A percentile compares a stretch with the other conserved stretches of the same genome.
Conservation (phyloP, 2,888 invertebrate genomes). For the Scaptomyza reducta region DNA sequence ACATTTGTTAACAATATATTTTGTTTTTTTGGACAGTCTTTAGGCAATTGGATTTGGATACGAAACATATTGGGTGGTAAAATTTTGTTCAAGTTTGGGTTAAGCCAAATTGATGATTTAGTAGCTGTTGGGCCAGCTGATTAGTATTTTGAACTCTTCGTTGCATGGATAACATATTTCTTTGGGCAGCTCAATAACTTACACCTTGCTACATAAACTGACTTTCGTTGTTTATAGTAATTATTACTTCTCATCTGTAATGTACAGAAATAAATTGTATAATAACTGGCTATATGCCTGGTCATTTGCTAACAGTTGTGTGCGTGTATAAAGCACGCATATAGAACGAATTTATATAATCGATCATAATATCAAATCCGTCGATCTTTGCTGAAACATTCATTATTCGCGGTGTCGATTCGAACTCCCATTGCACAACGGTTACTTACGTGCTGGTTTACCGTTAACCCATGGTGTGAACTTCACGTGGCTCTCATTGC, state of each 20-base stretch:
- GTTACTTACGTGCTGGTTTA: slow-evolving; percentile 91
- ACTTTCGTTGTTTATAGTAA: slow-evolving; percentile 22
- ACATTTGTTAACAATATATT: background rate
- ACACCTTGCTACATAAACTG: slow-evolving; percentile 51
- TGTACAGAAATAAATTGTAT: slow-evolving; percentile 27
- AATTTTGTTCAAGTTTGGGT: slow-evolving; percentile 1
- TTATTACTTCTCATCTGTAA: slow-evolving; percentile 68
- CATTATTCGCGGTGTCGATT: background rate
- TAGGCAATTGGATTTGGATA: background rate
- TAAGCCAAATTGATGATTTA: background rate
- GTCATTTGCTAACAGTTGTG: background rate
- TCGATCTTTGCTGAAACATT: slow-evolving; percentile 4
- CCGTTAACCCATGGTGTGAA: slow-evolving; percentile 96
- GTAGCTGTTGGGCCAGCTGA: slow-evolving; percentile 4
- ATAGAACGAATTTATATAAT: slow-evolving; percentile 37
- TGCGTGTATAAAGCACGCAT: background rate
- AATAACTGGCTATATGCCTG: slow-evolving; percentile 10
- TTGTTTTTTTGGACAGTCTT: background rate
- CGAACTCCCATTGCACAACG: slow-evolving; percentile 28
- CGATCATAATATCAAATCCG: background rate
- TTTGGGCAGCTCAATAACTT: slow-evolving; percentile 49
- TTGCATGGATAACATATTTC: slow-evolving; percentile 14
- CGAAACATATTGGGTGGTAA: background rate
- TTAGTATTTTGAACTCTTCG: slow-evolving; percentile 1
- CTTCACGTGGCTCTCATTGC: slow-evolving; percentile 90